Percentiles rank a stretch among this genome's conserved stretches.
These are phyloP conservation scores for Ridgeia piscesae DNA, from an alignment of 1,140 invertebrate genomes.

Conservation along the genomic window DNA sequence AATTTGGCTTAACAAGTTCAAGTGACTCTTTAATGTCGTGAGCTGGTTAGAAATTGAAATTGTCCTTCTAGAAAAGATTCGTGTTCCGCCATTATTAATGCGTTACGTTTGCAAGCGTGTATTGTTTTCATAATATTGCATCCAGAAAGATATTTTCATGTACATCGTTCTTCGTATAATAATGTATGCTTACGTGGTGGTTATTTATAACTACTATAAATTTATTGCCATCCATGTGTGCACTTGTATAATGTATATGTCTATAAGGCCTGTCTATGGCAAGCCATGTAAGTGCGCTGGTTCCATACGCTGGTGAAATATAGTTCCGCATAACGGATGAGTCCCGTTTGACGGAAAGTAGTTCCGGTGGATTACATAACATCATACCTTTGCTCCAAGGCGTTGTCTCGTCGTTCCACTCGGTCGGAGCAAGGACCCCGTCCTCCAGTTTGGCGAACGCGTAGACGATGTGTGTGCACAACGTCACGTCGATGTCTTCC, in stretches of 20 bases:
- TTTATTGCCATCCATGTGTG: too few species aligned
- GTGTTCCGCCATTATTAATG: neutral
- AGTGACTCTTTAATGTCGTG: neutral
- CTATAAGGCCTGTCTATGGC: too few species aligned
- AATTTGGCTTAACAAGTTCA: too few species aligned
- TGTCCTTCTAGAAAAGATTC: neutral
- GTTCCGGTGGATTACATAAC: too few species aligned
- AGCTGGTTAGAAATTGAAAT: neutral
- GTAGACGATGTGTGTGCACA: constrained; percentile 82
- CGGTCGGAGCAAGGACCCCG: constrained; percentile 42
- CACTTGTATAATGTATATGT: too few species aligned
- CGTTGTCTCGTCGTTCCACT: constrained; percentile 52
- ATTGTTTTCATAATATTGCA: neutral
- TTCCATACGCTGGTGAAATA: too few species aligned
- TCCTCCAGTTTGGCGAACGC: constrained; percentile 72
- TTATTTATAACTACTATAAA: too few species aligned
- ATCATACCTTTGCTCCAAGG: constrained; percentile 44
- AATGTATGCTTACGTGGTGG: too few species aligned
- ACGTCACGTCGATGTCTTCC: constrained; percentile 68
- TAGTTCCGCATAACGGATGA: too few species aligned
- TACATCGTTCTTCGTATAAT: neutral
- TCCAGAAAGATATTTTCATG: neutral
- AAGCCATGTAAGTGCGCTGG: too few species aligned
- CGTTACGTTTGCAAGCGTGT: neutral
- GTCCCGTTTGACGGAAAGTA: too few species aligned